Conservation (phyloP, 2,113 vertebrate species). For the Orycteropus afer region DNA sequence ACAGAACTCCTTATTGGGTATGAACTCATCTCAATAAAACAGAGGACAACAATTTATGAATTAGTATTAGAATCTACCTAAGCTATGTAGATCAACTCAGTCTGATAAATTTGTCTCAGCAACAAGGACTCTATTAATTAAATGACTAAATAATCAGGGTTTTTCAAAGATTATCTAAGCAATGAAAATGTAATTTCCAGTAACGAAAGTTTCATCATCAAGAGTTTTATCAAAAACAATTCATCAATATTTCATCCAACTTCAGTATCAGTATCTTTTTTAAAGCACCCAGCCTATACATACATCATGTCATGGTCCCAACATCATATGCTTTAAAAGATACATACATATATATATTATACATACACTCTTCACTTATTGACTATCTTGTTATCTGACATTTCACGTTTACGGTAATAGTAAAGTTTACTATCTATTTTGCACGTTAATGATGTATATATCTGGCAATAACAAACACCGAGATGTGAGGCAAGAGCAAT, state of each 20-base stretch:
- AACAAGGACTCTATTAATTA: constrained; percentile 13
- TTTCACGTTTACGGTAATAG: too few relatives aligned
- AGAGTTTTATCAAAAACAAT: background rate
- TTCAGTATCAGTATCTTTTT: constrained; percentile 15
- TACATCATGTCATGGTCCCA: background rate
- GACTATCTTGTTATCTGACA: too few relatives aligned
- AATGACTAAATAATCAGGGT: background rate
- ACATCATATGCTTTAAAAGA: background rate
- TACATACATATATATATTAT: too few relatives aligned
- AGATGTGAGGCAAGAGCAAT: too few relatives aligned
- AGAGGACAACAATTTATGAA: background rate
- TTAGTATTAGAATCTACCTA: background rate
- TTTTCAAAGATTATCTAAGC: background rate
- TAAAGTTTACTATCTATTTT: too few relatives aligned
- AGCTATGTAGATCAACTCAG: background rate
- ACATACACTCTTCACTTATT: too few relatives aligned
- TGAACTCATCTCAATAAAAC: background rate
- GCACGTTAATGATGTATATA: too few relatives aligned
- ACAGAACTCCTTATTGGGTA: background rate
- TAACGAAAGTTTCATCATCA: background rate
- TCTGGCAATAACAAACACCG: too few relatives aligned
- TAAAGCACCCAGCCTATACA: background rate
- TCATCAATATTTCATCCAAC: background rate
- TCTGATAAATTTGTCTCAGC: background rate
- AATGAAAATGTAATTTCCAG: background rate